phyloP scores from a whole-genome alignment of 2,113 vertebrate genomes.

The Thalassoma bifasciatum region DNA sequence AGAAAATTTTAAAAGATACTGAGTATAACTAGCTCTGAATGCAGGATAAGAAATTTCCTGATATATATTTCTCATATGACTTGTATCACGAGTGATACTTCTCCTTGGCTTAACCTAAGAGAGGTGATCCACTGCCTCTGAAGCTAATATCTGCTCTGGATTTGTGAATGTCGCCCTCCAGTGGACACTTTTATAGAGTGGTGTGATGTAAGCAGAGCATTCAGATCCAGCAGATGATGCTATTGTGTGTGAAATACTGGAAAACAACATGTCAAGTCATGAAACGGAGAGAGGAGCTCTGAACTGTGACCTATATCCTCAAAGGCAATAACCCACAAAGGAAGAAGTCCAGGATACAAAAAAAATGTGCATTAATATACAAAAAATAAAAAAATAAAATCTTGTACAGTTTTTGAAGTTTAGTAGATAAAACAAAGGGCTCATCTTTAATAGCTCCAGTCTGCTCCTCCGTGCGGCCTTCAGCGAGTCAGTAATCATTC shows the following conservation, averaged over 20 bases:
- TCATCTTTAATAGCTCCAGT: not conserved
- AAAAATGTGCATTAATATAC: no score
- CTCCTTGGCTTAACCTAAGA: no score
- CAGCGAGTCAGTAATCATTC: slow-evolving; percentile 12
- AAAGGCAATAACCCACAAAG: no score
- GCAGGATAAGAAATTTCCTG: no score
- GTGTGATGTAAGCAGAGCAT: not conserved
- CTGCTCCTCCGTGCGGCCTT: slow-evolving; percentile 11
- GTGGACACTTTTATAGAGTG: slow-evolving; percentile 40
- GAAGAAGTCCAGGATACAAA: no score
- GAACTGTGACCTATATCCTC: not conserved
- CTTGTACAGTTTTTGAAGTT: not conserved
- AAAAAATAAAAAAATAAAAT: not conserved
- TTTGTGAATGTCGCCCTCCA: slow-evolving; percentile 58
- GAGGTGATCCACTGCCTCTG: slow-evolving; percentile 2
- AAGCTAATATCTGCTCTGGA: not conserved
- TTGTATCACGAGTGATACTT: no score
- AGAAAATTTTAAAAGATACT: no score
- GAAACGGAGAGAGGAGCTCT: not conserved
- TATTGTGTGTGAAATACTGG: slow-evolving; percentile 41
- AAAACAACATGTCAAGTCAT: slow-evolving; percentile 12
- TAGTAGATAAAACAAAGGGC: not conserved
- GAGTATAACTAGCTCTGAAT: no score
- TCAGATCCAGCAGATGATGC: slow-evolving; percentile 38
- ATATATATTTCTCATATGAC: no score